These are phyloP conservation scores for Phyllostomus discolor DNA, from an alignment of 2,113 vertebrate species.

Conservation along the genomic window DNA sequence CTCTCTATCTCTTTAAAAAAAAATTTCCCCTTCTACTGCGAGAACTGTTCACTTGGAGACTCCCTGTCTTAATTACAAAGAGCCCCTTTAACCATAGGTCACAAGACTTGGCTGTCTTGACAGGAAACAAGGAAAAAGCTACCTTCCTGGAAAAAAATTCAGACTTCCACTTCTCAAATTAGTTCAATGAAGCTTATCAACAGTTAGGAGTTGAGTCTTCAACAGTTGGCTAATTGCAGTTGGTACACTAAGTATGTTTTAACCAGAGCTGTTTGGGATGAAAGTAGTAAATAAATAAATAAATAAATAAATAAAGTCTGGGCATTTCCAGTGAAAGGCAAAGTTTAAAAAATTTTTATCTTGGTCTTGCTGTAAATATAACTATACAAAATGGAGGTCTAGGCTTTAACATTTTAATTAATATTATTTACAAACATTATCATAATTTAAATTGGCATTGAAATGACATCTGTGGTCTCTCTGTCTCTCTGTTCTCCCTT, in stretches of 20 bases:
- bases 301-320: slow-evolving; percentile 56
- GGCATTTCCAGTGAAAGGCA: neutral
- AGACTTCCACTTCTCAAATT: slow-evolving; percentile 85
- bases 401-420: slow-evolving; percentile 38
- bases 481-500: neutral
- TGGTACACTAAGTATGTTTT: slow-evolving; percentile 86
- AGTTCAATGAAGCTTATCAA: slow-evolving; percentile 89
- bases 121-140: slow-evolving; percentile 88
- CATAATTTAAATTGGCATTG: neutral
- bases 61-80: slow-evolving; percentile 87
- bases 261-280: slow-evolving; percentile 73
- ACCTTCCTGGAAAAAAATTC: slow-evolving; percentile 83
- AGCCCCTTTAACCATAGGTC: slow-evolving; percentile 86
- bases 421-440: slow-evolving; percentile 3
- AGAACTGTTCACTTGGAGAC: slow-evolving; percentile 84
- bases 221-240: slow-evolving; percentile 90
- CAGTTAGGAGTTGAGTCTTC: slow-evolving; percentile 84
- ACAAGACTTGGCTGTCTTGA: slow-evolving; percentile 83
- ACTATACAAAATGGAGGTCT: slow-evolving; percentile 11
- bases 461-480: neutral
- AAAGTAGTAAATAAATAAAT: slow-evolving; percentile 41
- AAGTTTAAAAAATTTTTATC: slow-evolving; percentile 11
- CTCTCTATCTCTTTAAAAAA: neutral
- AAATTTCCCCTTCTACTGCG: slow-evolving; percentile 76
- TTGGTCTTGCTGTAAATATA: slow-evolving; percentile 41